phyloP scores from a whole-genome alignment of 2,888 invertebrate genomes.

The Drosophila mimetica region DNA sequence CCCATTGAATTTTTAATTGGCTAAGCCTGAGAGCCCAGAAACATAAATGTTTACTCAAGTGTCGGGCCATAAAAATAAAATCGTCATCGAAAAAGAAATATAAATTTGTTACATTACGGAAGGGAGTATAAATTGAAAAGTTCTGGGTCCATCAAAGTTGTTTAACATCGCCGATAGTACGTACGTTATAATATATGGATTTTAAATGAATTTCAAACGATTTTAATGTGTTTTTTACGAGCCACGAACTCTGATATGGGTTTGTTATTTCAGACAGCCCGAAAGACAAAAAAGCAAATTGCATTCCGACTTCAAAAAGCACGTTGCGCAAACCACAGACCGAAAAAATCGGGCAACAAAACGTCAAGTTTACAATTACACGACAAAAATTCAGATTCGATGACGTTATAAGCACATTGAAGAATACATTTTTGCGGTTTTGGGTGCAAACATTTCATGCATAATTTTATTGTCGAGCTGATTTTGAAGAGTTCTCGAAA shows the following conservation, averaged over 20 bases:
- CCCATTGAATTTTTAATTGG: constrained; percentile 61
- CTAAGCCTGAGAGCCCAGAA: constrained; percentile 51
- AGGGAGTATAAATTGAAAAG: constrained; percentile 13
- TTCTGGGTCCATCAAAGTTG: constrained; percentile 38
- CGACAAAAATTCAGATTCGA: constrained; percentile 63
- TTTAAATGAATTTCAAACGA: constrained; percentile 74
- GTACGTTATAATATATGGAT: constrained; percentile 53
- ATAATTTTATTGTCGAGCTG: constrained; percentile 52
- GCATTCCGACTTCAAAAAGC: constrained; percentile 56
- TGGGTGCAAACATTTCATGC: constrained; percentile 36
- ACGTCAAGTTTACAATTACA: constrained; percentile 63
- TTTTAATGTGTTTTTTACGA: constrained; percentile 71
- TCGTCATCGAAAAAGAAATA: constrained; percentile 31
- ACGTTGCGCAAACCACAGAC: constrained; percentile 66
- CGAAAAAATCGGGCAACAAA: constrained; percentile 16
- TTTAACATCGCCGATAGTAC: constrained; percentile 20
- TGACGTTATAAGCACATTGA: constrained; percentile 53
- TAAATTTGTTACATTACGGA: constrained; percentile 33
- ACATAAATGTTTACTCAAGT: constrained; percentile 58
- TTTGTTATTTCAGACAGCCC: constrained; percentile 55
- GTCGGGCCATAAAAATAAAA: constrained; percentile 37
- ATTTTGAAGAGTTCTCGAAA: constrained; percentile 10
- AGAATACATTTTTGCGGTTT: constrained; percentile 38
- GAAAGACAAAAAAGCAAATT: constrained; percentile 39
- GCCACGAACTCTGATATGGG: constrained; percentile 53